Evolutionary conservation across 2,888 invertebrate genomes (phyloP), one percentile per base, ranked within the genome.

Genomic region (Tanypteryx hageni): DNA sequence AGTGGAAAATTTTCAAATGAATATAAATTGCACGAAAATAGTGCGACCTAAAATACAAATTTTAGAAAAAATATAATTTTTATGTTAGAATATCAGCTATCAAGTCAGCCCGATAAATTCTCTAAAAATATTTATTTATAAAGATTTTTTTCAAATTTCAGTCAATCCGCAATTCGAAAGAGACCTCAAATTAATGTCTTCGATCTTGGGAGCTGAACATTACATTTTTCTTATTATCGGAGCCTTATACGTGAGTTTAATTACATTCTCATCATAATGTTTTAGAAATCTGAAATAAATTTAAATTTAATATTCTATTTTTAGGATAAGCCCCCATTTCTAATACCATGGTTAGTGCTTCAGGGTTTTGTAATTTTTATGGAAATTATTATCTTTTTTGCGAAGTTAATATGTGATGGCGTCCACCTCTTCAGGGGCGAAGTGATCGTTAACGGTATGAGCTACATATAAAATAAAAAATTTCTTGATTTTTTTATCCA

Each of bases 341-440:
- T 89, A 1, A 5, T 64, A 64, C 89, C 89, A n/a, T 89, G 89
- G 89, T 44, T 89, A 11, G 16, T 44, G n/a, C 44, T 89, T n/a
- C 89, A 89, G 64, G 89, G 64, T n/a, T 64, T 89, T 44, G 89
- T 89, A 7, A 68, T 89, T 2, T 27, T 89, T 11, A 68, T 89
- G 68, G 64, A 89, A 14, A 44, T 89, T 44, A 0, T 68, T 2
- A n/a, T 89, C 31, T 64, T 89, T 44, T n/a, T 89, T n/a, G 18
- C 56, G 27, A 68, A 44, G n/a, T 56, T 89, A n/a, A 16, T 68
- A n/a, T 89, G 44, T 58, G 89, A 64, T 13, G 89, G 89, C n/a
- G 89, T 89, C 64, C 89, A 64, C 18, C 44, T 89, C 16, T 89
- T 64, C 56, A 89, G 64, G n/a, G 68, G 89, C 27, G 89, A 89